Percentiles rank a stretch among this genome's conserved stretches.
These are phyloP conservation scores for Paracentrotus lividus DNA, from an alignment of 53 echinoderm and acorn worm species.

Conservation along the genomic window DNA sequence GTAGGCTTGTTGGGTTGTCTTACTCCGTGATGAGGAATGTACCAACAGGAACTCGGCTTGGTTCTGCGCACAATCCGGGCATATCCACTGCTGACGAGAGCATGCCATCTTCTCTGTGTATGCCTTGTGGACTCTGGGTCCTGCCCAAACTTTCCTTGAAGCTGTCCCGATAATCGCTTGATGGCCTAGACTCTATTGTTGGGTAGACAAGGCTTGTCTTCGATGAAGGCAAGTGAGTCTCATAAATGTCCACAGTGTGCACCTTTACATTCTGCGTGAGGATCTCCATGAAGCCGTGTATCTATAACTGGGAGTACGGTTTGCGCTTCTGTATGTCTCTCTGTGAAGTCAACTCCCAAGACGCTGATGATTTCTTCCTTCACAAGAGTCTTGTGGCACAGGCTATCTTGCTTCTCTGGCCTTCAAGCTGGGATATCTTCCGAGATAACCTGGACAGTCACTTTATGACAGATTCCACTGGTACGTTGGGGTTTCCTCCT, in stretches of 20 bases:
- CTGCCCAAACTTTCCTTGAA: background rate
- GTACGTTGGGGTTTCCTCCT: no score
- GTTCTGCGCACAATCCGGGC: conserved; percentile 69
- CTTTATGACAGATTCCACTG: no score
- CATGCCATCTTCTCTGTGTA: conserved; percentile 73
- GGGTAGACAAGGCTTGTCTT: conserved; percentile 60
- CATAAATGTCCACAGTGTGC: conserved; percentile 66
- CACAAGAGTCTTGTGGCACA: no score
- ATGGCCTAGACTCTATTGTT: conserved; percentile 68
- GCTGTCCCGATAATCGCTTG: conserved; percentile 20
- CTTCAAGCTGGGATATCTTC: no score
- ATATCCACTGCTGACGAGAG: conserved; percentile 67
- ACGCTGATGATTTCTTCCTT: conserved; percentile 40
- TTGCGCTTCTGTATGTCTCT: conserved; percentile 12
- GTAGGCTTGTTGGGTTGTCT: conserved; percentile 71
- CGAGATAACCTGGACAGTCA: no score
- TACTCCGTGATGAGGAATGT: conserved; percentile 75
- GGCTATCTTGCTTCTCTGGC: no score
- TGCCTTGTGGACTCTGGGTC: background rate
- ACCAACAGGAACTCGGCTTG: conserved; percentile 49
- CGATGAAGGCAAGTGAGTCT: conserved; percentile 75
- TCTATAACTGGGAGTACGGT: conserved; percentile 70
- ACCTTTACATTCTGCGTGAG: conserved; percentile 34
- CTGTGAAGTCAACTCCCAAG: conserved; percentile 66
- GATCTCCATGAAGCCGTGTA: conserved; percentile 60